Base-by-base conservation (phyloP, 2,888 invertebrate species). In the Imbricaverruca yamaguchii region DNA sequence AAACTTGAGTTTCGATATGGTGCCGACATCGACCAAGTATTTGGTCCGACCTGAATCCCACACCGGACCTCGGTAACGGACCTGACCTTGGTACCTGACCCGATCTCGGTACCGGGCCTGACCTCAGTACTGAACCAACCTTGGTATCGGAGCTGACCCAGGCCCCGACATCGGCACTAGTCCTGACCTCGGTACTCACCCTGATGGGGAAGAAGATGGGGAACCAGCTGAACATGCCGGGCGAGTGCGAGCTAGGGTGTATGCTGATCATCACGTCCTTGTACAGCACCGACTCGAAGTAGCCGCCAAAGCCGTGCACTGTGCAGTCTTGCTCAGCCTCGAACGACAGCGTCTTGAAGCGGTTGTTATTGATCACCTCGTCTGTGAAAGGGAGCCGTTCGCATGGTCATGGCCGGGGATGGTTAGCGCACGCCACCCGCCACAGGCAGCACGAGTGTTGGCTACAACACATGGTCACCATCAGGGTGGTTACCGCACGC, bases 161-260 rank as follows among this genome's bases (percentile, higher is more conserved):
- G 39, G 39, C 39, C 1, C 39, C 1, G 39, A 39, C 4, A 3
- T 39, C 39, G 39, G 39, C 39, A 39, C 39, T 10, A 56, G 80
- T 80, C 25, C 65, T 9, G 59, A 39, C 63, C 11, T 25, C 6
- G 53, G n/a, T 21, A 85, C 88, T 88, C 88, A 94, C 94, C 88
- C 90, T 90, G 79, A 96, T 91, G 13, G 98, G 98, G 86, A 98
- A 96, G 85, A 94, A 94, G 84, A 97, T 94, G 11, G 98, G 97
- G 87, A 98, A 99, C 99, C 99, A 99, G 83, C 96, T 96, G 86
- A 96, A 94, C 96, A 99, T 96, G 80, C 84, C 95, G 0, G 91
- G 90, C 39, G 97, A 95, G 87, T 96, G 94, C 0, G 94, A 94
- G 79, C 91, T 90, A 1, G 98, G 98, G 85, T 94, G 92, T 85